Conservation (phyloP, 1,140 invertebrate genomes). For the Ceratina japonica region DNA sequence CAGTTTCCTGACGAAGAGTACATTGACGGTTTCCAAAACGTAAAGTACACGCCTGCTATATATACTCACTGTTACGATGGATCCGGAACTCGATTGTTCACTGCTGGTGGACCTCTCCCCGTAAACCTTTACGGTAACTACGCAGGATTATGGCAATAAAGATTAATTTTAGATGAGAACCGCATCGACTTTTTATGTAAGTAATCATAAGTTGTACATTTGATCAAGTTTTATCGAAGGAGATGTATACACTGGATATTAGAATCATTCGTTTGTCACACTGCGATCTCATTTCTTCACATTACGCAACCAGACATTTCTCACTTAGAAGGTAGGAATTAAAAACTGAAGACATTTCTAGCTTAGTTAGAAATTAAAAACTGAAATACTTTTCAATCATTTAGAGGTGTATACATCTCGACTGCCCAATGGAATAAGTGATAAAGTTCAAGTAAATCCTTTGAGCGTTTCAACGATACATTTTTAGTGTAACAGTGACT, state of each 20-base stretch:
- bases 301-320: no score
- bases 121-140: conserved; percentile 91
- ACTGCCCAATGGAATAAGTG: background rate
- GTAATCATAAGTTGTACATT: conserved; percentile 56
- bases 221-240: conserved; percentile 9
- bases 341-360: no score
- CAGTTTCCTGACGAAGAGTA: conserved; percentile 91
- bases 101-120: conserved; percentile 95
- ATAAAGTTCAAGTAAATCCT: conserved; percentile 11
- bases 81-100: conserved; percentile 93
- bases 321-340: no score
- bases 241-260: conserved; percentile 28
- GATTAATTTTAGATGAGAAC: conserved; percentile 34
- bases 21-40: conserved; percentile 89
- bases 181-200: conserved; percentile 48
- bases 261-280: conserved; percentile 3
- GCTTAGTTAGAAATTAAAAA: background rate
- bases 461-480: conserved; percentile 21
- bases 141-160: conserved; percentile 86
- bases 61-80: conserved; percentile 98
- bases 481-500: background rate
- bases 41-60: conserved; percentile 94
- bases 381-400: background rate
- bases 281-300: background rate
- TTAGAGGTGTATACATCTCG: conserved; percentile 35